phyloP scores from a whole-genome alignment of 2,797 vertebrate species.

The Dromococcyx pavoninus region DNA sequence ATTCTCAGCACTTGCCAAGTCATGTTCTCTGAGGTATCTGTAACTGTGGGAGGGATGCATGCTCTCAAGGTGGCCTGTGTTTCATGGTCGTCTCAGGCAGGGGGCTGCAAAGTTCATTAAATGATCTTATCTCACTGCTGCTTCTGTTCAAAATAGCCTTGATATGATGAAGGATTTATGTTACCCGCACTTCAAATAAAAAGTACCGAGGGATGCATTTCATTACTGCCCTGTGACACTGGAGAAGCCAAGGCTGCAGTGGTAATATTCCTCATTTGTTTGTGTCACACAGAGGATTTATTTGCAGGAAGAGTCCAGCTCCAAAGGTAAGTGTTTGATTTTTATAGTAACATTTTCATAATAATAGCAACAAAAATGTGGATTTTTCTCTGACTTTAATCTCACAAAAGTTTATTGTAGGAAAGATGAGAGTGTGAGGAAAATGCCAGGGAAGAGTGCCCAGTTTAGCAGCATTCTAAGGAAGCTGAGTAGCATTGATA shows the following conservation, averaged over 20 bases:
- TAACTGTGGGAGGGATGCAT: conserved; percentile 72
- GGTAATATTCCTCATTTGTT: conserved; percentile 30
- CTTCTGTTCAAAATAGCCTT: conserved; percentile 76
- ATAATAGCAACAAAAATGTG: not conserved
- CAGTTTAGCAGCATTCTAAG: conserved; percentile 55
- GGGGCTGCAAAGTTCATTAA: conserved; percentile 77
- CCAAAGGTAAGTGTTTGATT: conserved; percentile 43
- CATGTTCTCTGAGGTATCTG: conserved; percentile 69
- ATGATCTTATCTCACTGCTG: conserved; percentile 72
- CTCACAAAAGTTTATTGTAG: not conserved
- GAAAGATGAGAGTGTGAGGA: conserved; percentile 29
- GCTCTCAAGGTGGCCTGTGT: conserved; percentile 58
- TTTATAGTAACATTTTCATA: not conserved
- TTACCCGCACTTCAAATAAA: conserved; percentile 77
- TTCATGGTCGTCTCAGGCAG: conserved; percentile 73
- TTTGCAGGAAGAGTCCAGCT: conserved; percentile 46
- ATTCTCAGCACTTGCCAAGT: conserved; percentile 68
- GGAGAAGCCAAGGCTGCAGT: conserved; percentile 46
- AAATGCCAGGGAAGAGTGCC: conserved; percentile 43
- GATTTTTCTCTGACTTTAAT: not conserved
- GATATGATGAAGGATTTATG: conserved; percentile 75
- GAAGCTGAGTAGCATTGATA: conserved; percentile 46
- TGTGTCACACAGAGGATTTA: conserved; percentile 46
- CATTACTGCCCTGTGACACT: conserved; percentile 50
- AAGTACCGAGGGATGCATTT: conserved; percentile 67